These are phyloP conservation scores for Holotrichia oblita DNA, from an alignment of 1,140 invertebrate species.

Conservation along the genomic window DNA sequence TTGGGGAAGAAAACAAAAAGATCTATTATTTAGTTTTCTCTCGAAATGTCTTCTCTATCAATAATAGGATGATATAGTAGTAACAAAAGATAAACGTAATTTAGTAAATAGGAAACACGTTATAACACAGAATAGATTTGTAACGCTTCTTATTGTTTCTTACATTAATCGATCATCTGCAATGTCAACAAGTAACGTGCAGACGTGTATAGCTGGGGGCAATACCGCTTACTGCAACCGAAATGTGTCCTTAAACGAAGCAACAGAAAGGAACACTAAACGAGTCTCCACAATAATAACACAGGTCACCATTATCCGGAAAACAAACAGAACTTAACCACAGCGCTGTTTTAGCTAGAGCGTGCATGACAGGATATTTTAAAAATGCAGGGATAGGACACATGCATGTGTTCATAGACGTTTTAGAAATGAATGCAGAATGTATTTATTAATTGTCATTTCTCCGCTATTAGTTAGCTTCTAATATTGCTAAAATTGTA, in stretches of 20 bases:
- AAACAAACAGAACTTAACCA: constrained; percentile 50
- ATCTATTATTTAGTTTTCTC: too few relatives aligned
- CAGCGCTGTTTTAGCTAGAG: neutral
- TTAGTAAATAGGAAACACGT: neutral
- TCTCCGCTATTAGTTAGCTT: too few relatives aligned
- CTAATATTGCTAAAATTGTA: too few relatives aligned
- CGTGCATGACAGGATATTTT: neutral
- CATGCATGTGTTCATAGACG: neutral
- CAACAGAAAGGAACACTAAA: neutral
- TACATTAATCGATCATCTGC: constrained; percentile 50
- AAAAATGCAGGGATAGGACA: neutral
- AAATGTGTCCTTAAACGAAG: constrained; percentile 11
- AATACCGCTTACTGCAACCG: constrained; percentile 13
- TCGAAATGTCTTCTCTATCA: too few relatives aligned
- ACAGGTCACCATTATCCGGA: constrained; percentile 50
- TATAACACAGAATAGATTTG: neutral
- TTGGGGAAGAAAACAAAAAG: too few relatives aligned
- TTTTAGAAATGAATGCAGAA: too few relatives aligned
- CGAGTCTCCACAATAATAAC: constrained; percentile 38
- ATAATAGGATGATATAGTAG: too few relatives aligned
- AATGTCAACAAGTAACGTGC: constrained; percentile 48
- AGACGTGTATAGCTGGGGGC: constrained; percentile 1
- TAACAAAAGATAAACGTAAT: too few relatives aligned
- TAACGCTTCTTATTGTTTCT: constrained; percentile 46
- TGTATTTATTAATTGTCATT: too few relatives aligned